phyloP scores from a whole-genome alignment of 1,140 invertebrate genomes.

The Tetramorium alpestre region DNA sequence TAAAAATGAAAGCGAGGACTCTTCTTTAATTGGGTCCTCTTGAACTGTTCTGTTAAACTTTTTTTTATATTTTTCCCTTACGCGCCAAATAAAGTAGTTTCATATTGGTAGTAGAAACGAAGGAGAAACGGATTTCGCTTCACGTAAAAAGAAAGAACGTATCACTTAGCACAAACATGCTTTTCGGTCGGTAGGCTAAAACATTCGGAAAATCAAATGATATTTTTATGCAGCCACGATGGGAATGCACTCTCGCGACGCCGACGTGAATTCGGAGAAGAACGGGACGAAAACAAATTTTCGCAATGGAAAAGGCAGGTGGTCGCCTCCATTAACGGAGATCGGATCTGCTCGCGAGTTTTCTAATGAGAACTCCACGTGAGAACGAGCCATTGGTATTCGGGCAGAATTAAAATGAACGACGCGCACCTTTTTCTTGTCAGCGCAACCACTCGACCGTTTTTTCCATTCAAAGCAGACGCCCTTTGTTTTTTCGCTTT shows the following conservation, averaged over 20 bases:
- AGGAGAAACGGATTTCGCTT: neutral
- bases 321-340: constrained; percentile 35
- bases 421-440: constrained; percentile 26
- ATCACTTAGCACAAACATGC: constrained; percentile 12
- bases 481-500: neutral
- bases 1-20: constrained; percentile 10
- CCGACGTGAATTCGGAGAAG: neutral
- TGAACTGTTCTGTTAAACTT: neutral
- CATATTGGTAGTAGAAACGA: neutral
- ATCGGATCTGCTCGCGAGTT: constrained; percentile 45
- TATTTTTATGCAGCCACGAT: constrained; percentile 26
- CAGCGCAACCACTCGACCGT: neutral
- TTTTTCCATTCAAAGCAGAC: neutral
- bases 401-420: constrained; percentile 35
- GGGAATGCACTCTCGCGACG: constrained; percentile 26
- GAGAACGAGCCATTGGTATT: constrained; percentile 43
- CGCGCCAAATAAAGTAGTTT: neutral
- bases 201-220: constrained; percentile 47
- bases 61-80: neutral
- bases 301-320: constrained; percentile 37
- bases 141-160: neutral
- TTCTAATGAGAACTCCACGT: constrained; percentile 47
- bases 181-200: constrained; percentile 14
- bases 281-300: constrained; percentile 45
- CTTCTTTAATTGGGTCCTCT: neutral